A percentile compares a stretch with the other conserved stretches of the same genome.
Evolutionary conservation across 2,888 invertebrate species (phyloP).

Genomic region (Allacma fusca): DNA sequence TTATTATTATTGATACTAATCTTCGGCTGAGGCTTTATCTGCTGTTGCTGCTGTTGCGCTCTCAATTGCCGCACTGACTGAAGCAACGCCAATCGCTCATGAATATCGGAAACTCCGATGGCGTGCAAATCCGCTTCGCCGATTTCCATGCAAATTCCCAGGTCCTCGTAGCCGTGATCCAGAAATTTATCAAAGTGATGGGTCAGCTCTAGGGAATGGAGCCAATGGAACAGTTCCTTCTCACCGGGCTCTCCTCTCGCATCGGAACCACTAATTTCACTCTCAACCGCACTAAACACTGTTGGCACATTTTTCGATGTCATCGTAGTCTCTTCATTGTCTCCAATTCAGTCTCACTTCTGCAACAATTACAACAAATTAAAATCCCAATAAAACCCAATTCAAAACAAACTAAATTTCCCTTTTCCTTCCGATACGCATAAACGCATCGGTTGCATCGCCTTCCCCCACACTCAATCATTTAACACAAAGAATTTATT

Average conservation of each 20-base stretch:
- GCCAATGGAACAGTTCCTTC: conserved; percentile 51
- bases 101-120: conserved; percentile 58
- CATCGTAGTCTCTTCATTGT: neutral
- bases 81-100: conserved; percentile 58
- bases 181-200: conserved; percentile 59
- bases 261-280: too few relatives aligned
- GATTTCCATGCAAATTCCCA: conserved; percentile 55
- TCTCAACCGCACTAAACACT: conserved; percentile 11
- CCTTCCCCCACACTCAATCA: too few relatives aligned
- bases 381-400: too few relatives aligned
- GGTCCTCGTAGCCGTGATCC: conserved; percentile 55
- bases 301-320: conserved; percentile 1
- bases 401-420: too few relatives aligned
- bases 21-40: neutral
- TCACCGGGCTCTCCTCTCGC: too few relatives aligned
- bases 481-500: too few relatives aligned
- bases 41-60: conserved; percentile 13
- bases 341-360: too few relatives aligned
- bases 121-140: conserved; percentile 58
- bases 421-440: too few relatives aligned
- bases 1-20: neutral
- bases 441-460: too few relatives aligned
- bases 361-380: too few relatives aligned
- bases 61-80: conserved; percentile 57
- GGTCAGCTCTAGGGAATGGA: conserved; percentile 53